Conservation (phyloP, 1,140 invertebrate species). For the Artemia franciscana region DNA sequence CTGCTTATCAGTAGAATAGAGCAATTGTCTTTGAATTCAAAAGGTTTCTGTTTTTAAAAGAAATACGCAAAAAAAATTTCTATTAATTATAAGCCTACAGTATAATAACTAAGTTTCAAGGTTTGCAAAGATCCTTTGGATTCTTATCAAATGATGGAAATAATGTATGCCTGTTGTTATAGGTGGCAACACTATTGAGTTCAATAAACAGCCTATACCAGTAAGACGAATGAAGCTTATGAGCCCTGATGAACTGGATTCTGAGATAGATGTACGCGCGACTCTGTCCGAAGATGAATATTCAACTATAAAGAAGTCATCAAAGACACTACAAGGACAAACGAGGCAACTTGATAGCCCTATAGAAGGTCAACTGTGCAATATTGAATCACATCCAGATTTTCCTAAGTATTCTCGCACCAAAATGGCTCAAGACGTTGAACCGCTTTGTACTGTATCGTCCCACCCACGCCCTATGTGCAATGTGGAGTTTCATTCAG, state of each 20-base stretch:
- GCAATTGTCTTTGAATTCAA: too few relatives aligned
- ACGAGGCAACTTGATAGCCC: neutral
- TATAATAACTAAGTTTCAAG: too few relatives aligned
- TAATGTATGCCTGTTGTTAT: neutral
- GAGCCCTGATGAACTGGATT: neutral
- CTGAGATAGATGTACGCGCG: neutral
- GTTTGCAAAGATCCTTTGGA: too few relatives aligned
- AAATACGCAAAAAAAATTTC: too few relatives aligned
- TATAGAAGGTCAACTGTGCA: conserved; percentile 4
- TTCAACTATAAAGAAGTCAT: neutral
- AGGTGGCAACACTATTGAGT: neutral
- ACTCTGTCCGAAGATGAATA: neutral
- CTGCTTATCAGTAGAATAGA: too few relatives aligned
- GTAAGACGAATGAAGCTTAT: neutral
- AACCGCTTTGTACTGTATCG: conserved; percentile 4
- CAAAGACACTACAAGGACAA: neutral
- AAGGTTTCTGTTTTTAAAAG: too few relatives aligned
- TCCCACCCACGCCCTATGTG: conserved; percentile 6
- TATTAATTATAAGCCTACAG: too few relatives aligned
- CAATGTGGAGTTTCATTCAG: conserved; percentile 6
- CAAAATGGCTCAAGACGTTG: neutral
- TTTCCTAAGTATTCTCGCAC: conserved; percentile 4
- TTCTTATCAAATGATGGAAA: too few relatives aligned
- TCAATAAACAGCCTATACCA: neutral
- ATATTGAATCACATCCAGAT: conserved; percentile 6